Percentiles rank a stretch among this genome's conserved stretches.
Conservation (phyloP, 2,113 vertebrate genomes). For the Chlorodrepanis virens region DNA sequence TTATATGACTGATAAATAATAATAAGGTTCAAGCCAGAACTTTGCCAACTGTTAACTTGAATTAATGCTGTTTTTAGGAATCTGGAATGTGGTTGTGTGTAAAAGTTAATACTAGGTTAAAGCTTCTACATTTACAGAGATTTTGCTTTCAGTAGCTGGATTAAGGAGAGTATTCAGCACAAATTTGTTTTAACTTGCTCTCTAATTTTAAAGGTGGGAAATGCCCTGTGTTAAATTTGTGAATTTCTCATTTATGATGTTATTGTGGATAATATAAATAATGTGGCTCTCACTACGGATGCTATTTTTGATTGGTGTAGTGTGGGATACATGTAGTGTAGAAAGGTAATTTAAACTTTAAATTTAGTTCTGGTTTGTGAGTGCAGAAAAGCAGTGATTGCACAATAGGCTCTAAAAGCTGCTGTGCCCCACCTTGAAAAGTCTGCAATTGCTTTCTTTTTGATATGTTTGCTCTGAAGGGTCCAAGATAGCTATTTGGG, state of each 20-base stretch:
- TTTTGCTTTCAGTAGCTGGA: background rate
- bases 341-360: background rate
- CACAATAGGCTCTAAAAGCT: background rate
- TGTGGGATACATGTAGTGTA: background rate
- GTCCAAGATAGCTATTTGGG: background rate
- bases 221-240: background rate
- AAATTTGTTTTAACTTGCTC: background rate
- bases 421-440: background rate
- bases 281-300: background rate
- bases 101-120: background rate
- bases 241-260: background rate
- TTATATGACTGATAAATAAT: background rate
- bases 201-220: background rate
- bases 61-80: background rate
- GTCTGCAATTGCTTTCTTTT: background rate
- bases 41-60: background rate
- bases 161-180: background rate
- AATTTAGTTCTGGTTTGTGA: background rate
- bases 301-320: background rate
- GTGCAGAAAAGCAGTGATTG: background rate
- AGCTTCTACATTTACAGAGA: background rate
- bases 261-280: background rate
- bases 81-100: background rate
- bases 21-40: background rate
- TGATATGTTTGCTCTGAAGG: background rate